Evolutionary conservation across 2,888 invertebrate genomes (phyloP).

Genomic region (Nymphalis polychloros): DNA sequence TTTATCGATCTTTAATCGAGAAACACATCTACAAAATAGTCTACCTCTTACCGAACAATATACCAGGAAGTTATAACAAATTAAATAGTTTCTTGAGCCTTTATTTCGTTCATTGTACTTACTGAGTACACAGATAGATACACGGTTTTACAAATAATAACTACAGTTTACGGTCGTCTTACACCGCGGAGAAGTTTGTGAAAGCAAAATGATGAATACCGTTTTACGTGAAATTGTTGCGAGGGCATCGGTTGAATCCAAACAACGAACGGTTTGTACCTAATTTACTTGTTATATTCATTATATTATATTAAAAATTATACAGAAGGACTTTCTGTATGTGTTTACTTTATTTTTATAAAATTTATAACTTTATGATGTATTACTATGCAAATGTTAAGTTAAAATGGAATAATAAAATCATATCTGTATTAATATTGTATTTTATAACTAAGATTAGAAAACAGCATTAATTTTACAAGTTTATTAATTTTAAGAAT

Average conservation of each 20-base stretch:
- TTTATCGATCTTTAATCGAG: constrained; percentile 43
- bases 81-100: constrained; percentile 41
- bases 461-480: too few species aligned
- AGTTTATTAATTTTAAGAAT: too few species aligned
- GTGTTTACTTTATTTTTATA: too few species aligned
- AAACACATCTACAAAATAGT: constrained; percentile 51
- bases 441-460: too few species aligned
- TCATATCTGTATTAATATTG: too few species aligned
- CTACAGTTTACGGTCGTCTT: constrained; percentile 20
- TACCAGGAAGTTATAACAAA: constrained; percentile 44
- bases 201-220: constrained; percentile 67
- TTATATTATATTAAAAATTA: neutral
- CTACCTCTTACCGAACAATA: constrained; percentile 50
- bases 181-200: constrained; percentile 49
- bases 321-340: too few species aligned
- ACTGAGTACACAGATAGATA: constrained; percentile 36
- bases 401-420: too few species aligned
- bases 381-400: neutral
- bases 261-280: constrained; percentile 64
- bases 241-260: constrained; percentile 63
- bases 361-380: too few species aligned
- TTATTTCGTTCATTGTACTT: constrained; percentile 35
- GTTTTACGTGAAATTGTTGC: constrained; percentile 71
- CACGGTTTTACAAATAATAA: constrained; percentile 39
- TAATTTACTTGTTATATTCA: neutral